Evolutionary conservation across 2,888 invertebrate genomes (phyloP).

Genomic region (Mesorhabditis belari): DNA sequence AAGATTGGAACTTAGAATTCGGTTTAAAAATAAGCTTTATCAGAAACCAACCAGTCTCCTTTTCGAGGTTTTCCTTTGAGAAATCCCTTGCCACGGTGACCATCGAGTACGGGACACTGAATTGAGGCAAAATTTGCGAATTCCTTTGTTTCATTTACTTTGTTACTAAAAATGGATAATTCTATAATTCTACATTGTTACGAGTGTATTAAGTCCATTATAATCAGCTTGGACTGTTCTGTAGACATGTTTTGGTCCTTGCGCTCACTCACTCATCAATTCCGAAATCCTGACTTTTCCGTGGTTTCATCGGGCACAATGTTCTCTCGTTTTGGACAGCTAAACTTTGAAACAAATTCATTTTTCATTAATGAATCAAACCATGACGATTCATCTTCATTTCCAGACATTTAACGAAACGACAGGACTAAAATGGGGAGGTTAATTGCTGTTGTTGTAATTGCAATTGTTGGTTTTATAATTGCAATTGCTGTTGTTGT

Average conservation of each 20-base stretch:
- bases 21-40: too few relatives aligned
- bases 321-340: background rate
- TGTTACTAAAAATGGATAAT: too few relatives aligned
- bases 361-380: background rate
- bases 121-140: too few relatives aligned
- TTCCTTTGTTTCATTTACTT: too few relatives aligned
- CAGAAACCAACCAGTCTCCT: background rate
- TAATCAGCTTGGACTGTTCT: too few relatives aligned
- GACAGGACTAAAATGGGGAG: background rate
- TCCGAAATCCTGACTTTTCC: background rate
- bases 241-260: too few relatives aligned
- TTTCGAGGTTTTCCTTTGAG: background rate
- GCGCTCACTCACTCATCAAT: background rate
- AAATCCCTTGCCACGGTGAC: background rate
- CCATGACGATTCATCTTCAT: constrained; percentile 34
- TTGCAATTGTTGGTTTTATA: too few relatives aligned
- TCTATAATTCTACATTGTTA: too few relatives aligned
- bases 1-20: background rate
- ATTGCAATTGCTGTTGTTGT: too few relatives aligned
- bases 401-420: constrained; percentile 17
- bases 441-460: too few relatives aligned
- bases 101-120: background rate
- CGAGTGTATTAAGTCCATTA: too few relatives aligned
- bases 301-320: background rate
- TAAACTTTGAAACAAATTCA: background rate